Percentiles rank a stretch among this genome's conserved stretches.
phyloP scores from a whole-genome alignment of 2,113 vertebrate genomes.

The Marmota monax region DNA sequence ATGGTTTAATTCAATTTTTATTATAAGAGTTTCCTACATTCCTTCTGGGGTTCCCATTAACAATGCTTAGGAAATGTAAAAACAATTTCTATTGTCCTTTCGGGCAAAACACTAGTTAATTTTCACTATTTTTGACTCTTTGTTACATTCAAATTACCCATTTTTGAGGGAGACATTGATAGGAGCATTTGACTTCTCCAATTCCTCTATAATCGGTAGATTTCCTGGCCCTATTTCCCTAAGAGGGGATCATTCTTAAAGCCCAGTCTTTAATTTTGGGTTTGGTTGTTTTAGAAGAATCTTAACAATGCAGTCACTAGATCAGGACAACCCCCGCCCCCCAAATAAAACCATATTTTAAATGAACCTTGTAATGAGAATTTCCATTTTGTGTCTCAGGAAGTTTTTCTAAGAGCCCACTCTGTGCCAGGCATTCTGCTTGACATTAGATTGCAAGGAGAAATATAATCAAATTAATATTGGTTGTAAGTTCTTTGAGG shows the following conservation, averaged over 20 bases:
- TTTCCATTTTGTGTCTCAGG: conserved; percentile 42
- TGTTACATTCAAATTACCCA: conserved; percentile 47
- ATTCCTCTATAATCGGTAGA: background rate
- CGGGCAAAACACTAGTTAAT: background rate
- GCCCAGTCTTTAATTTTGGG: background rate
- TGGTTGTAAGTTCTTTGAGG: background rate
- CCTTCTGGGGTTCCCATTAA: conserved; percentile 5
- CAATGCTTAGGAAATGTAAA: conserved; percentile 18
- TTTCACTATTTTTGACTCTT: conserved; percentile 51
- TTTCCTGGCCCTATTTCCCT: conserved; percentile 21
- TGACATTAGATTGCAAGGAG: conserved; percentile 3
- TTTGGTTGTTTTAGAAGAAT: conserved; percentile 49
- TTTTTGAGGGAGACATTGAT: background rate
- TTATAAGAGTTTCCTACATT: conserved; percentile 12
- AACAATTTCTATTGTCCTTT: conserved; percentile 23
- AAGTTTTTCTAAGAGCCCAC: conserved; percentile 30
- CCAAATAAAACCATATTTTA: conserved; percentile 25
- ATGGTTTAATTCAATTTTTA: conserved; percentile 56
- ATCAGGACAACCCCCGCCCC: background rate
- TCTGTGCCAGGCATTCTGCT: conserved; percentile 19
- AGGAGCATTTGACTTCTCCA: background rate
- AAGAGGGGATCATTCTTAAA: background rate
- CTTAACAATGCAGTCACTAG: conserved; percentile 40
- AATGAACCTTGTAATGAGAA: background rate
- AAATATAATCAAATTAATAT: background rate